Conservation (phyloP, 2,113 vertebrate genomes). For the Panthera tigris region DNA sequence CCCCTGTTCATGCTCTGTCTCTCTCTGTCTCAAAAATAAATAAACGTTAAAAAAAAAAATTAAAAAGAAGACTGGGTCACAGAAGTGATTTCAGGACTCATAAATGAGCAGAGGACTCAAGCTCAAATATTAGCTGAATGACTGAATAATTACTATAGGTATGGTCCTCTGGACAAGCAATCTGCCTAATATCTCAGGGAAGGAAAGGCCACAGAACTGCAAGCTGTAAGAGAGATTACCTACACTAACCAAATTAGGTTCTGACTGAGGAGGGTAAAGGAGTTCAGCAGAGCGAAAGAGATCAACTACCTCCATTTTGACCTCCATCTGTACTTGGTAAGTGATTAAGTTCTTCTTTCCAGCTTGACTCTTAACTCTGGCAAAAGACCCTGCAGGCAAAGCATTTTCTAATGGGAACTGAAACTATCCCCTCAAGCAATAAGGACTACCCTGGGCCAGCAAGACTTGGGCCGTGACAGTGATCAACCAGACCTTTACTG, state of each 20-base stretch:
- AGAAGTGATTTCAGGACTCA: neutral
- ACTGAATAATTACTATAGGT: neutral
- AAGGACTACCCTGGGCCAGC: neutral
- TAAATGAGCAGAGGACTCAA: neutral
- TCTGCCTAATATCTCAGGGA: neutral
- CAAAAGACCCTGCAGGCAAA: neutral
- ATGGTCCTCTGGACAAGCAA: neutral
- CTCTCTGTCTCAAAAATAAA: too few species aligned
- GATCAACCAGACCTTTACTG: neutral
- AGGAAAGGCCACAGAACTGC: neutral
- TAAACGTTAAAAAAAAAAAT: too few species aligned
- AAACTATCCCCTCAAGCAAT: neutral
- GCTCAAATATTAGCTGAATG: neutral
- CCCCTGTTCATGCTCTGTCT: too few species aligned
- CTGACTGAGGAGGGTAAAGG: neutral
- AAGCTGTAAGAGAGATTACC: neutral
- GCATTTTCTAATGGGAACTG: neutral
- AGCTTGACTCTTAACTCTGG: neutral
- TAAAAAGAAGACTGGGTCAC: neutral
- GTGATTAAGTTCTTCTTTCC: neutral
- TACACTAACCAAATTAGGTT: neutral
- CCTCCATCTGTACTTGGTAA: neutral
- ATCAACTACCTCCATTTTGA: neutral
- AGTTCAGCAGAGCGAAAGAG: neutral
- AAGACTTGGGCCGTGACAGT: neutral